Evolutionary conservation across 2,888 invertebrate species (phyloP).

Genomic region (Rugalucina vietnamica): DNA sequence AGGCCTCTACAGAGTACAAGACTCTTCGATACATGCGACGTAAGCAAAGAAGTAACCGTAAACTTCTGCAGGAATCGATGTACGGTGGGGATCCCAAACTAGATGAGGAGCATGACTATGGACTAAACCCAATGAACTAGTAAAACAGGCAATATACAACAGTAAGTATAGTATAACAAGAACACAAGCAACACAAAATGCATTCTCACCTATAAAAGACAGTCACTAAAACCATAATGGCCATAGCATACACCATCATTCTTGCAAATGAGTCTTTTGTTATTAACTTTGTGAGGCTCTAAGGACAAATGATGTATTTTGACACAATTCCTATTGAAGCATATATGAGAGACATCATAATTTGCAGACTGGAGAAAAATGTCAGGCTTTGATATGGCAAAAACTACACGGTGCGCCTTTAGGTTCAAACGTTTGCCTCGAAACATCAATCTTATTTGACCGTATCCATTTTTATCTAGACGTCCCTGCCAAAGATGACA

Average conservation of each 20-base stretch:
- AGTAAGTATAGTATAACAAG: not conserved
- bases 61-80: not conserved
- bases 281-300: not conserved
- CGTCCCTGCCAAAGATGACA: not conserved
- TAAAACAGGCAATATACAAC: not conserved
- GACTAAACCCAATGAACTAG: not conserved
- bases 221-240: conserved; percentile 3
- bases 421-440: not conserved
- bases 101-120: not conserved
- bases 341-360: not conserved
- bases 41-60: not conserved
- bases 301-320: not conserved
- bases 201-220: not conserved
- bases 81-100: not conserved
- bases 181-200: no score
- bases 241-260: not conserved
- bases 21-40: not conserved
- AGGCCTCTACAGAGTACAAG: conserved; percentile 2
- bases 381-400: not conserved
- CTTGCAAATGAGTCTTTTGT: not conserved
- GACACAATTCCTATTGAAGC: not conserved
- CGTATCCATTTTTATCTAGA: not conserved
- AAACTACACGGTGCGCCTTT: not conserved
- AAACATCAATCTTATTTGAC: not conserved
- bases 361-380: not conserved